Base-by-base conservation (phyloP, 2,797 vertebrate genomes). In the Manis crassicaudata region DNA sequence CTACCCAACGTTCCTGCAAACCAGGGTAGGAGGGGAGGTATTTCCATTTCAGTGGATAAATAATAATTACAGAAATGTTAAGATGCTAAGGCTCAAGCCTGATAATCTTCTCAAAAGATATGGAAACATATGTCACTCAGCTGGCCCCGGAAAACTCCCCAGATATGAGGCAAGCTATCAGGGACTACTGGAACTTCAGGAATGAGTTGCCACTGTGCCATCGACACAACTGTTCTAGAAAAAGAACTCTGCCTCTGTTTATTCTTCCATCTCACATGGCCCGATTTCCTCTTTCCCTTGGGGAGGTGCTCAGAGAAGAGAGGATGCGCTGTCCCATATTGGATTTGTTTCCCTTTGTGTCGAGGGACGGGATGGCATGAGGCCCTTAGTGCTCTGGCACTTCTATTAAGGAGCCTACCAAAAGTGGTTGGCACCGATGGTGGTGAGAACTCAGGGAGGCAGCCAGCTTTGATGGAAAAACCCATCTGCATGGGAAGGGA, bases 21-120 rank as follows among this genome's bases (percentile, higher is more conserved):
- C 94, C 87, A 75, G 89, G 90, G 84, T 86, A 65, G 92, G 92
- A 93, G 82, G 87, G 56, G 72, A 95, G 94, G 40, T 29, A 92
- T 96, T 96, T 97, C 92, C 93, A 96, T 96, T 95, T 96, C 96
- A 90, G 27, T 90, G 73, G 90, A 76, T 60, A 96, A 96, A 92
- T 93, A 85, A 89, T 97, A 77, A 97, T 97, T 77, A 96, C 17
- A 82, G 80, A 96, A 96, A 80, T 37, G 65, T 77, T 83, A 88
- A 77, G 84, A 52, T 37, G 32, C 83, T 67, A 25, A 65, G 67
- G 54, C 58, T 73, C 70, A 54, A 2, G 73, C 50, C 80, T 23
- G 43, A 76, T 92, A 5, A 17, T 94, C 82, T 82, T 68, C 90
- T 90, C 76, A 52, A 76, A 95, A 68, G 73, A 75, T 68, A 52